These are phyloP conservation scores for Callipepla squamata DNA, from an alignment of 2,113 vertebrate species.

Conservation along the genomic window DNA sequence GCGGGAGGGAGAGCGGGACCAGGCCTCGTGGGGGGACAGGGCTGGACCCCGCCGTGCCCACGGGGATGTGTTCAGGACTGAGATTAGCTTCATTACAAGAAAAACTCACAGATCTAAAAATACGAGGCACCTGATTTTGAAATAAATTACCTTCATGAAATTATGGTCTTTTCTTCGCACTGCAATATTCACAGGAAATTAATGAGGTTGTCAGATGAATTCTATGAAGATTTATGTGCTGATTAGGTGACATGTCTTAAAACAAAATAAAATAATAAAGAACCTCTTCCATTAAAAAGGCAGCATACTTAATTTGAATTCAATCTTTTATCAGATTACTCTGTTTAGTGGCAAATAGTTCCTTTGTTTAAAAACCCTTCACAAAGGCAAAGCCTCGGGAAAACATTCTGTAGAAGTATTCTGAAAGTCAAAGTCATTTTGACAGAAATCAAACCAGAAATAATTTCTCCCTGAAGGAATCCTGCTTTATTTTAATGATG, in stretches of 20 bases:
- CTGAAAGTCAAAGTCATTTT: conserved; percentile 81
- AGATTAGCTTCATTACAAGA: conserved; percentile 58
- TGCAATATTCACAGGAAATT: conserved; percentile 69
- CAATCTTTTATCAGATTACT: conserved; percentile 77
- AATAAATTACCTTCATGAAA: conserved; percentile 67
- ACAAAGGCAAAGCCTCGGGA: conserved; percentile 70
- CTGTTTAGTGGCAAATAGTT: conserved; percentile 68
- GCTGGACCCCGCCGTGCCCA: neutral
- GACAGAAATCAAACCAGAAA: conserved; percentile 80
- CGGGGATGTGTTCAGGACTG: conserved; percentile 8
- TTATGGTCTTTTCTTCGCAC: conserved; percentile 37
- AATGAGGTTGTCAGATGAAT: conserved; percentile 72
- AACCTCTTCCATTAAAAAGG: conserved; percentile 67
- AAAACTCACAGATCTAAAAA: conserved; percentile 37
- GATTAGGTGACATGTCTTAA: conserved; percentile 62
- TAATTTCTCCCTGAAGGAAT: conserved; percentile 82
- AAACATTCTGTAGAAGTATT: conserved; percentile 72
- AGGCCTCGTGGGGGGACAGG: neutral
- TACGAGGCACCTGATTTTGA: conserved; percentile 58
- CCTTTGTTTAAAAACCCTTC: conserved; percentile 73
- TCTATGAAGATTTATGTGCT: conserved; percentile 76
- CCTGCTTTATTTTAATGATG: conserved; percentile 77
- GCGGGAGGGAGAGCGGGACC: neutral
- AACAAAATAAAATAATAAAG: conserved; percentile 78
- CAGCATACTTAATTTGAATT: conserved; percentile 76